Base-by-base conservation (phyloP, 2,113 vertebrate species). In the Trichomycterus rosablanca region DNA sequence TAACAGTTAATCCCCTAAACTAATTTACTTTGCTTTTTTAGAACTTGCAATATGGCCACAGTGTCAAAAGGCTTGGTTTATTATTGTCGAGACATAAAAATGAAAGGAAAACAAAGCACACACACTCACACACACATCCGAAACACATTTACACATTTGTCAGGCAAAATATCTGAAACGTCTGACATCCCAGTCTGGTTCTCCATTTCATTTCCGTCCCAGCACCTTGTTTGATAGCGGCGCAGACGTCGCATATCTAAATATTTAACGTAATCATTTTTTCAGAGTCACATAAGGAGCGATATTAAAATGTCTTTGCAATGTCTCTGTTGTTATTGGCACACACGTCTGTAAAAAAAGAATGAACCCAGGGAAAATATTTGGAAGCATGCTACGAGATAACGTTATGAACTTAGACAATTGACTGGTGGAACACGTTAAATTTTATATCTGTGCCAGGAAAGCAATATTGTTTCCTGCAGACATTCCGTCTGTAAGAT, bases 381-480 rank as follows among this genome's bases (percentile, higher is more conserved):
- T 50, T 55, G 51, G 35, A 24, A 39, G 34, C 39, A 15, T 54
- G 32, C 16, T 26, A 40, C 34, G 57, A 48, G 57, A 61, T 66
- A 65, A 51, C 54, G 24, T 42, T 51, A 30, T 40, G 42, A 65
- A 52, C 19, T 65, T 48, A 7, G 22, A 61, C 24, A 24, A 42
- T 40, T 28, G 45, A 32, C 30, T 52, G 3, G 35, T 32, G 43
- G 40, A 28, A 30, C 28, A 22, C 11, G 26, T 56, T 50, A n/a
- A 60, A 39, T 61, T 71, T 50, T 46, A 50, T 45, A 54, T 34
- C 37, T 54, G 46, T 34, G 22, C 56, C 26, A 37, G 42, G 55
- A 67, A 67, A 59, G 46, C 64, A 67, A 67, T 59, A 67, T 67
- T 37, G 50, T 51, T 59, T 67, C 55, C 63, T n/a, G n/a, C n/a